Evolutionary conservation across 2,797 vertebrate species (phyloP).

Genomic region (Pogoniulus pusillus): DNA sequence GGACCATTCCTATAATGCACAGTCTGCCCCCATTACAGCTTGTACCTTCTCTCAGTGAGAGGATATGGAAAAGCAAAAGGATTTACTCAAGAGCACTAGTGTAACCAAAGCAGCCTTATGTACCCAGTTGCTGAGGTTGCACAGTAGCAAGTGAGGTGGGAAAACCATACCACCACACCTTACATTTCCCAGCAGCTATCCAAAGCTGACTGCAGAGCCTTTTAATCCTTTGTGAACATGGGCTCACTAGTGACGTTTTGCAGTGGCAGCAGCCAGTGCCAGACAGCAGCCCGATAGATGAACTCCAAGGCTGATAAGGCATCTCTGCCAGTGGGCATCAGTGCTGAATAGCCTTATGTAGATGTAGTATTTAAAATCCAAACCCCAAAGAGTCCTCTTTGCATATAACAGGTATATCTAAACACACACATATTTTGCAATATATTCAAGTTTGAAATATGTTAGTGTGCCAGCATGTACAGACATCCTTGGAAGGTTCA

Average conservation of each 20-base stretch:
- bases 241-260: background rate
- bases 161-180: rapidly evolving
- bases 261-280: background rate
- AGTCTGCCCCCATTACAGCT: rapidly evolving
- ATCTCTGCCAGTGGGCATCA: background rate
- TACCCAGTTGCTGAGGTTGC: background rate
- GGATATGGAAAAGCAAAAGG: background rate
- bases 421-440: background rate
- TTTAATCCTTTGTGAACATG: background rate
- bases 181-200: background rate
- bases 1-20: background rate
- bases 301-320: background rate
- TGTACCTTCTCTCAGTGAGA: background rate
- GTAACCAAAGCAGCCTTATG: background rate
- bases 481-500: background rate
- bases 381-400: background rate
- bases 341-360: background rate
- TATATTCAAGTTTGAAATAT: background rate
- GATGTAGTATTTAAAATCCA: background rate
- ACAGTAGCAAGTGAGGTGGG: background rate
- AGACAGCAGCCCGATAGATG: background rate
- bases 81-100: background rate
- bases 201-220: background rate
- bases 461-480: background rate
- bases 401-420: background rate